phyloP scores from a whole-genome alignment of 2,888 invertebrate genomes.

The Seira musarum region DNA sequence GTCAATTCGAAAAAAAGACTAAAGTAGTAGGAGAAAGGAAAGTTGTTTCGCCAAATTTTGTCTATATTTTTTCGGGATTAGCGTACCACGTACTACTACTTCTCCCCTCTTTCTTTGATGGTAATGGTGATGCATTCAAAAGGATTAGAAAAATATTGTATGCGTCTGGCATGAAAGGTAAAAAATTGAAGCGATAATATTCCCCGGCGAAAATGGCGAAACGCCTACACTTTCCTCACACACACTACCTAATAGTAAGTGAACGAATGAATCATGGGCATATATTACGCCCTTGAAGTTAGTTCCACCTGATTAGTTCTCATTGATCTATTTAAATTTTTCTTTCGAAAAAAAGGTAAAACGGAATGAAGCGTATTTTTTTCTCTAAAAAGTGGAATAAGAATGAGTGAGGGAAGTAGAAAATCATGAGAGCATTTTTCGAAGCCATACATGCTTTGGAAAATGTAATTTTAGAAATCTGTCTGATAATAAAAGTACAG shows the following conservation, averaged over 20 bases:
- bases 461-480: conserved; percentile 1
- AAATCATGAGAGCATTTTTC: too few relatives aligned
- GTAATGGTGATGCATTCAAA: conserved; percentile 39
- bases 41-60: not conserved
- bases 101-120: too few relatives aligned
- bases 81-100: not conserved
- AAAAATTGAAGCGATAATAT: conserved; percentile 55
- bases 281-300: too few relatives aligned
- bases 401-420: too few relatives aligned
- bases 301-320: too few relatives aligned
- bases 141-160: conserved; percentile 16
- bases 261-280: too few relatives aligned
- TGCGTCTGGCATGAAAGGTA: conserved; percentile 51
- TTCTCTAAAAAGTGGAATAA: too few relatives aligned
- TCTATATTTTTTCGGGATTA: not conserved
- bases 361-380: too few relatives aligned
- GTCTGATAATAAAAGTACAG: conserved; percentile 10
- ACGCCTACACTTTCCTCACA: conserved; percentile 1
- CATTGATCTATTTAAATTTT: not conserved
- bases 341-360: too few relatives aligned
- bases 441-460: not conserved
- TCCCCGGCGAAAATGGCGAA: conserved; percentile 22
- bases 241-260: too few relatives aligned
- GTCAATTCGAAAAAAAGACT: conserved; percentile 25
- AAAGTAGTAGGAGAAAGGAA: not conserved